Conservation (phyloP, 1,140 invertebrate genomes). For the Goniozus legneri region DNA sequence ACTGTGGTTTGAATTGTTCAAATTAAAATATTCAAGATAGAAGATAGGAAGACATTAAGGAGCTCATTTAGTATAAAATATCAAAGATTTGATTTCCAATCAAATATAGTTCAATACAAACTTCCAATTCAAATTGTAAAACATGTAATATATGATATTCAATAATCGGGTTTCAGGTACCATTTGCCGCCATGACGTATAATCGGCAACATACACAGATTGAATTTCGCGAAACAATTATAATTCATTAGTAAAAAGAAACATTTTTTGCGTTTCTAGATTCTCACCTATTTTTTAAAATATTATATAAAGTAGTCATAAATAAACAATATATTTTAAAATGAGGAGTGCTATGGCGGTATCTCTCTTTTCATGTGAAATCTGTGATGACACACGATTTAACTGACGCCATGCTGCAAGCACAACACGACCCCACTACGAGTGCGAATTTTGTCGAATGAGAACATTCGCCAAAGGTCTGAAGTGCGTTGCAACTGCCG, state of each 20-base stretch:
- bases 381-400: constrained; percentile 39
- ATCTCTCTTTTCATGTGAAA: constrained; percentile 30
- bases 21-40: neutral
- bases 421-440: neutral
- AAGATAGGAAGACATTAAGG: neutral
- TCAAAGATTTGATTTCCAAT: neutral
- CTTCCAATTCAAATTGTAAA: neutral
- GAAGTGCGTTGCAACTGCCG: too few species aligned
- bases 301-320: constrained; percentile 18
- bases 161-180: constrained; percentile 27
- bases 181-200: constrained; percentile 46
- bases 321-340: constrained; percentile 18
- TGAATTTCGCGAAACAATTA: constrained; percentile 1
- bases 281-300: constrained; percentile 23
- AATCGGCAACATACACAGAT: constrained; percentile 15
- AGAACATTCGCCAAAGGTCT: too few species aligned
- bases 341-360: constrained; percentile 10
- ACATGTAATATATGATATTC: constrained; percentile 6
- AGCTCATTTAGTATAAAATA: neutral
- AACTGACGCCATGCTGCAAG: constrained; percentile 41
- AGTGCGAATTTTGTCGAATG: too few species aligned
- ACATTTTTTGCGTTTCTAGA: constrained; percentile 1
- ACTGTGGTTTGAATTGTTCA: constrained; percentile 15
- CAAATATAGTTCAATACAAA: neutral
- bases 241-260: neutral